These are phyloP conservation scores for Hydroisotoma schaefferi DNA, from an alignment of 2,888 invertebrate species.

Conservation along the genomic window DNA sequence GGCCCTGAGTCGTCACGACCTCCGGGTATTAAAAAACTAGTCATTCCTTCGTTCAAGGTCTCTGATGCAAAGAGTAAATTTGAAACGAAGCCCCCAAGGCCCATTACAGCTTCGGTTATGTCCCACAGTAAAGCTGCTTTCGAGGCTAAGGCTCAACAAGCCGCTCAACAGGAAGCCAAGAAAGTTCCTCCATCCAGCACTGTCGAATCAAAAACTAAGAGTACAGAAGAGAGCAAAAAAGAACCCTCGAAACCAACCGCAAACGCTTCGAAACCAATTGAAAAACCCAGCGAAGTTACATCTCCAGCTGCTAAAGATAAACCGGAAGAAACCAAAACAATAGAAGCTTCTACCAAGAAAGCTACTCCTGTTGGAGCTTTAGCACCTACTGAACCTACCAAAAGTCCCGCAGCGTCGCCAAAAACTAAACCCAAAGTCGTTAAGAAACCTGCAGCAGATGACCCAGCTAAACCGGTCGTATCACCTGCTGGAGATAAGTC, in stretches of 20 bases:
- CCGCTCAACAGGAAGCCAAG: constrained; percentile 4
- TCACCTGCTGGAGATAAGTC: neutral
- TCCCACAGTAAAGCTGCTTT: constrained; percentile 36
- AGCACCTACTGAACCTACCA: constrained; percentile 8
- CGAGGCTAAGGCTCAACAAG: constrained; percentile 30
- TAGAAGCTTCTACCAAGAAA: constrained; percentile 3
- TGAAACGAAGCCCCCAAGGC: constrained; percentile 44
- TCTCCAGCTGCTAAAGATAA: constrained; percentile 10
- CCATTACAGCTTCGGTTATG: constrained; percentile 27
- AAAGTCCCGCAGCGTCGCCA: constrained; percentile 11
- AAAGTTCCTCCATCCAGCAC: neutral
- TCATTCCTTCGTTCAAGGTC: constrained; percentile 76
- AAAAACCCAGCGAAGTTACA: constrained; percentile 8
- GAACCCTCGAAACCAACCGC: neutral
- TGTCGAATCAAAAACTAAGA: constrained; percentile 6
- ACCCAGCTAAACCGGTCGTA: neutral
- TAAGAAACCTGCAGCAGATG: neutral
- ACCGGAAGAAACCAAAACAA: constrained; percentile 5
- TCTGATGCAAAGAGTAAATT: constrained; percentile 83
- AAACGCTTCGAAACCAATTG: constrained; percentile 4
- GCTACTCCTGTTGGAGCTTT: neutral
- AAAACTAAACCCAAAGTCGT: constrained; percentile 14
- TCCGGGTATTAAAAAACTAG: constrained; percentile 63
- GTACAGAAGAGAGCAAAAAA: constrained; percentile 3
- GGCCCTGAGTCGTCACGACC: constrained; percentile 36